phyloP scores from a whole-genome alignment of 2,888 invertebrate species.

The Zhuqinia jingwanae region DNA sequence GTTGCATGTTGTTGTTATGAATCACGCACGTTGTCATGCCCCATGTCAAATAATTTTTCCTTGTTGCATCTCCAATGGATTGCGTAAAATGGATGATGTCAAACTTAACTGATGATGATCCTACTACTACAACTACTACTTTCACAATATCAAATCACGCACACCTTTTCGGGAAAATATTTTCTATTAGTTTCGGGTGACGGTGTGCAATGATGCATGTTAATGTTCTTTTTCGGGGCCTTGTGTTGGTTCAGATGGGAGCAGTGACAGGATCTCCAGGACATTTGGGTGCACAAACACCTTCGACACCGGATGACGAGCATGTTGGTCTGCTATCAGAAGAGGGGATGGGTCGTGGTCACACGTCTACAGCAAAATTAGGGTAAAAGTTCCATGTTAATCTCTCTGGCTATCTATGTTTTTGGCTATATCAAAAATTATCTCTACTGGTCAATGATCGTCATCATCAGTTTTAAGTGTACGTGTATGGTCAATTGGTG shows the following conservation, averaged over 20 bases:
- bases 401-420: background rate
- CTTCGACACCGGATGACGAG: slow-evolving; percentile 74
- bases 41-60: too few relatives aligned
- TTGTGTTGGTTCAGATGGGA: slow-evolving; percentile 70
- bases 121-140: background rate
- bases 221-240: slow-evolving; percentile 23
- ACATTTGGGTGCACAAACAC: slow-evolving; percentile 56
- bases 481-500: background rate
- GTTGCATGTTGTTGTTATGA: too few relatives aligned
- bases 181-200: slow-evolving; percentile 13
- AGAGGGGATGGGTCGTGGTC: slow-evolving; percentile 91
- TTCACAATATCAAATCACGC: background rate
- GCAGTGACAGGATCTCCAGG: slow-evolving; percentile 71
- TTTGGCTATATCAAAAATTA: background rate
- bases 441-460: background rate
- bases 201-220: slow-evolving; percentile 56
- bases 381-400: slow-evolving; percentile 72
- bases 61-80: too few relatives aligned
- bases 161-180: background rate
- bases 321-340: slow-evolving; percentile 96
- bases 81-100: too few relatives aligned
- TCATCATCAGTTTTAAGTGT: background rate
- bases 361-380: slow-evolving; percentile 69
- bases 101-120: background rate
- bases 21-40: too few relatives aligned